Percentiles rank a stretch among this genome's conserved stretches.
These are phyloP conservation scores for Drosophila testacea DNA, from an alignment of 2,888 invertebrate species.

Conservation along the genomic window DNA sequence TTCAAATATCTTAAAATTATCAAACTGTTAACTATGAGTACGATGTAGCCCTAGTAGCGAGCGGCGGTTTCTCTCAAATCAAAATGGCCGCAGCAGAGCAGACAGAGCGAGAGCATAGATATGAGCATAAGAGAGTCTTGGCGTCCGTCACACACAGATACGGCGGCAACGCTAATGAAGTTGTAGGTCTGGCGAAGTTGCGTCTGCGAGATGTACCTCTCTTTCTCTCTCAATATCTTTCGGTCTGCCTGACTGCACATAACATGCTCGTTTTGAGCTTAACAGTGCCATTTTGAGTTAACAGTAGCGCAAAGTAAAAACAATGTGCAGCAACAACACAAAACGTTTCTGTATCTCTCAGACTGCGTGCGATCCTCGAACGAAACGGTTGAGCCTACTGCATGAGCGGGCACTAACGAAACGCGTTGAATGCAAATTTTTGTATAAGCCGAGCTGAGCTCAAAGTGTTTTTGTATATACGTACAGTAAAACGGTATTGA, in stretches of 20 bases:
- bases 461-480: conserved; percentile 33
- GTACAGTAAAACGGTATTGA: conserved; percentile 37
- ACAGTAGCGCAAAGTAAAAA: conserved; percentile 37
- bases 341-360: conserved; percentile 64
- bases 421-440: conserved; percentile 56
- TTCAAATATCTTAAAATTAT: conserved; percentile 21
- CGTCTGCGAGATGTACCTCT: conserved; percentile 47
- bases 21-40: conserved; percentile 44
- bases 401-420: conserved; percentile 54
- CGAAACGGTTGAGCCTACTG: conserved; percentile 73
- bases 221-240: conserved; percentile 22
- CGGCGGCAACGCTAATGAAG: conserved; percentile 70
- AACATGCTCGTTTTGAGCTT: conserved; percentile 45
- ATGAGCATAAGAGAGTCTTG: conserved; percentile 33
- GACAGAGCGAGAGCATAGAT: conserved; percentile 29
- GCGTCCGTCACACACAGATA: conserved; percentile 34
- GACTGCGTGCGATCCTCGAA: conserved; percentile 82
- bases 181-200: conserved; percentile 66
- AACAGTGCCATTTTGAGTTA: conserved; percentile 60
- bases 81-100: conserved; percentile 83
- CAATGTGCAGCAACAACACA: conserved; percentile 28
- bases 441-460: conserved; percentile 41
- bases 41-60: conserved; percentile 49
- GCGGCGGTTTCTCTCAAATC: conserved; percentile 66
- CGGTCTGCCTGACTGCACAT: conserved; percentile 11